These are phyloP conservation scores for Escarpia spicata DNA, from an alignment of 2,888 invertebrate species.

Conservation along the genomic window DNA sequence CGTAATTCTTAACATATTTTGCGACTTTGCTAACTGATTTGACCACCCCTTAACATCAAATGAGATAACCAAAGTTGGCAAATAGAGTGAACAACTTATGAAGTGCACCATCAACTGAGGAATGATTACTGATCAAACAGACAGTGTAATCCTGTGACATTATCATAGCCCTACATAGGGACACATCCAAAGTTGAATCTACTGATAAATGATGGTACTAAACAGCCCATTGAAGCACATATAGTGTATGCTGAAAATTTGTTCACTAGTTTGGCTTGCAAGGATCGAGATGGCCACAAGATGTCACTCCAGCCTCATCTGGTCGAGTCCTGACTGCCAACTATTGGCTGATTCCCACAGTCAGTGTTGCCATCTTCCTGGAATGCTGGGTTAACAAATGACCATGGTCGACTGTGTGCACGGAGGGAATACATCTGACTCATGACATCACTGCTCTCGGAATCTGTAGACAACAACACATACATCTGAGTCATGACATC, in stretches of 20 bases:
- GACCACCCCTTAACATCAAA: neutral
- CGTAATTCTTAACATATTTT: too few relatives aligned
- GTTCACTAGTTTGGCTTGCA: neutral
- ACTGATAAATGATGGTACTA: neutral
- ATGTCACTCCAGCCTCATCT: neutral
- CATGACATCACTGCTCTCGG: neutral
- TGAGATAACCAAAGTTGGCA: neutral
- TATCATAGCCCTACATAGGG: neutral
- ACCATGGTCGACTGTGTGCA: neutral
- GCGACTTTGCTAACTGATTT: too few relatives aligned
- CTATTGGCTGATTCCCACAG: neutral
- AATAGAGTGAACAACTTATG: neutral
- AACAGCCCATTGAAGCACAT: neutral
- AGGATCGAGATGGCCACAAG: neutral
- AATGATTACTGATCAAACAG: neutral
- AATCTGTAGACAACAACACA: neutral
- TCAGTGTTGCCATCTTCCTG: neutral
- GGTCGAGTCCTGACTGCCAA: neutral
- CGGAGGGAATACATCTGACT: neutral
- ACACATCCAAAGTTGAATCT: neutral
- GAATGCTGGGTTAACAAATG: neutral
- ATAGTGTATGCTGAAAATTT: neutral
- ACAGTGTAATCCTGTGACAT: neutral
- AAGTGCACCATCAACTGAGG: neutral
- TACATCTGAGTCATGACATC: constrained; percentile 10